A percentile compares a stretch with the other conserved stretches of the same genome.
phyloP scores from a whole-genome alignment of 2,888 invertebrate genomes.

The Brachylomia viminalis region DNA sequence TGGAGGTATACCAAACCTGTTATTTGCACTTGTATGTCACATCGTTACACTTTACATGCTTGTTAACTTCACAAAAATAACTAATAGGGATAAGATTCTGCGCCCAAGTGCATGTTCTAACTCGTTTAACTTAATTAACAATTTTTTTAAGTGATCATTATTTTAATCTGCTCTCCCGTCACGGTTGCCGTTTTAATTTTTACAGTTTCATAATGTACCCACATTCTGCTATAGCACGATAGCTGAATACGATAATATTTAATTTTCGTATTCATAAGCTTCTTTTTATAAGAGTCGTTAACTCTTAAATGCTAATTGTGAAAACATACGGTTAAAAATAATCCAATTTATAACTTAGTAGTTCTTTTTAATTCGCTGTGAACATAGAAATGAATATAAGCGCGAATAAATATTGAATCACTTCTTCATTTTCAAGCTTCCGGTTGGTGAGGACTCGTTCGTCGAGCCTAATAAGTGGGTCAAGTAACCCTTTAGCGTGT shows the following conservation, averaged over 20 bases:
- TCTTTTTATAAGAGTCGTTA: constrained; percentile 56
- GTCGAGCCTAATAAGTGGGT: constrained; percentile 86
- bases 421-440: constrained; percentile 78
- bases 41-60: constrained; percentile 42
- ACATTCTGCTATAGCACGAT: constrained; percentile 68
- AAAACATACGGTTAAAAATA: constrained; percentile 33
- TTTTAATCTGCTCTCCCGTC: constrained; percentile 80
- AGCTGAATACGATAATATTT: constrained; percentile 69
- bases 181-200: constrained; percentile 79
- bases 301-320: constrained; percentile 37
- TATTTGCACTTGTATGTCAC: constrained; percentile 56
- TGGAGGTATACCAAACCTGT: constrained; percentile 68
- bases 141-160: constrained; percentile 82
- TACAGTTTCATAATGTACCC: constrained; percentile 72
- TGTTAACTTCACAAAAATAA: constrained; percentile 56
- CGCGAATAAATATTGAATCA: constrained; percentile 79
- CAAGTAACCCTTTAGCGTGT: constrained; percentile 88
- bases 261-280: constrained; percentile 65
- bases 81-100: constrained; percentile 48
- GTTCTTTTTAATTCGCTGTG: constrained; percentile 28
- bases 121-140: constrained; percentile 78
- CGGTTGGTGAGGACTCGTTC: constrained; percentile 79
- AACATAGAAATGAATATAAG: constrained; percentile 40
- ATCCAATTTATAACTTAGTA: constrained; percentile 31
- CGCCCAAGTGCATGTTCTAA: constrained; percentile 65